Base-by-base conservation (phyloP, 2,797 vertebrate species). In the Halcyon smyrnensis region DNA sequence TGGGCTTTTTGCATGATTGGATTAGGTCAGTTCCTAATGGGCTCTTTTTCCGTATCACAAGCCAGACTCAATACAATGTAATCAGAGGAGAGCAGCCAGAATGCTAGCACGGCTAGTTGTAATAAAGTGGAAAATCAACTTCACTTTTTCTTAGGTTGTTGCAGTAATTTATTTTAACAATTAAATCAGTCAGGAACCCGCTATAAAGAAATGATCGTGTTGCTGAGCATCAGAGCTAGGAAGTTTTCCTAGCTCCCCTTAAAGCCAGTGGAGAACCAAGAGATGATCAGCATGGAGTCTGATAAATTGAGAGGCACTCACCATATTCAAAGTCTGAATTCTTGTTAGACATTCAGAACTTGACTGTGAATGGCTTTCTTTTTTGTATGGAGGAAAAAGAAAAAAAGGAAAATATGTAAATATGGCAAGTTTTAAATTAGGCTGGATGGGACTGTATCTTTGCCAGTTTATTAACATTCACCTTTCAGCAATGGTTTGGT, bases 1-100 rank as follows among this genome's bases (percentile, higher is more conserved):
- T 87, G 86, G 87, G 77, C 69, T 96, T n/a, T 84, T 59, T 50
- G 41, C 46, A 11, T 97, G 90, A 95, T 88, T 89, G 85, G 78
- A 96, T 97, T 96, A 96, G 84, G 82, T 95, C 54, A 48, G 53
- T 81, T 96, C 79, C 76, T 96, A 94, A 95, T 96, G 57, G 24
- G 90, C 96, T 89, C 80, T 96, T 95, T 89, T 79, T 91, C 86
- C 59, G 39, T 63, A 77, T 76, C 81, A 79, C 51, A 86, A 87
- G 90, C 86, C 84, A 94, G 84, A 83, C 87, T 91, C 67, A 67
- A 70, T 91, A 13, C 56, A 89, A 37, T 81, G 62, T 83, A 92
- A 83, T 90, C 91, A 90, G 82, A 88, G 82, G 76, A 96, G 25
- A 83, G 80, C 75, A 89, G 59, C 54, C 88, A 88, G 53, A 93